phyloP scores from a whole-genome alignment of 2,888 invertebrate species.

The Microchrysa polita region DNA sequence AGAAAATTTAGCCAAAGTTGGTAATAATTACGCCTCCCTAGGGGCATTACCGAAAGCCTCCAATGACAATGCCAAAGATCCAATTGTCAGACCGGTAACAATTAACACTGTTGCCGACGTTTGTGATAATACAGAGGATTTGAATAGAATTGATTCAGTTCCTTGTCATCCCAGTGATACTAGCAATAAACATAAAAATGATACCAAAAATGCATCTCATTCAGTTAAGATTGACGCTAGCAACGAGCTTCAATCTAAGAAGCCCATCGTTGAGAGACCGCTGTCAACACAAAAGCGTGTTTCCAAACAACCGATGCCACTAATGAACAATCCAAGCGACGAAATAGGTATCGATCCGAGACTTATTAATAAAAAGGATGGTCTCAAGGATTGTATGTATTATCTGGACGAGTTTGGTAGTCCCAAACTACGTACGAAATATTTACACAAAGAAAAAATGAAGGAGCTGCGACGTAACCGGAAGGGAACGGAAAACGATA shows the following conservation, averaged over 20 bases:
- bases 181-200: not conserved
- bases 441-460: constrained; percentile 59
- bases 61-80: not conserved
- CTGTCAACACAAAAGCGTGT: not conserved
- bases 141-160: constrained; percentile 13
- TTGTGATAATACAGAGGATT: not conserved
- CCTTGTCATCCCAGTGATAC: not conserved
- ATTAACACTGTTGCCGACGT: not conserved
- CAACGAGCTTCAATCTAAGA: not conserved
- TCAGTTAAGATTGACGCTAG: constrained; percentile 53
- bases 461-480: constrained; percentile 53
- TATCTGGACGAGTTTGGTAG: constrained; percentile 64
- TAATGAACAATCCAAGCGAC: constrained; percentile 37
- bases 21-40: not conserved
- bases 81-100: not conserved
- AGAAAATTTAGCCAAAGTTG: constrained; percentile 11
- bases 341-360: constrained; percentile 57
- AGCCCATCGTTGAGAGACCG: not conserved
- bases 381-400: constrained; percentile 63
- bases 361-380: constrained; percentile 63
- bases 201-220: not conserved
- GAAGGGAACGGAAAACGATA: constrained; percentile 45
- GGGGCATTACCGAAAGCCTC: constrained; percentile 8
- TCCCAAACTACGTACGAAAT: constrained; percentile 62
- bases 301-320: constrained; percentile 15